Evolutionary conservation across 2,888 invertebrate genomes (phyloP), one percentile per base, ranked within the genome.

Genomic region (Hermodice carunculata): DNA sequence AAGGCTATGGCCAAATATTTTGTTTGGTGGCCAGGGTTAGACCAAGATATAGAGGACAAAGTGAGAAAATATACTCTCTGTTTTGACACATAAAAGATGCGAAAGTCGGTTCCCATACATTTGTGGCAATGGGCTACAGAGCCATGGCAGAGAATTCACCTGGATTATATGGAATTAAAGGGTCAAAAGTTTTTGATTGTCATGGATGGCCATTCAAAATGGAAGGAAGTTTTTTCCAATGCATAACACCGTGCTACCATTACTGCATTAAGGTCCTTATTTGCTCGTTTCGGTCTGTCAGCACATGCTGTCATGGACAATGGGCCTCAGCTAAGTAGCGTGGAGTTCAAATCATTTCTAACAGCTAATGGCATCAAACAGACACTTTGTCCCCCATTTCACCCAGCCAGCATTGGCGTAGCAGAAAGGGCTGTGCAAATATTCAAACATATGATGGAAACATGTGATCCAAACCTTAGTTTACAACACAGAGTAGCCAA

Each of bases 121-220:
- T 29, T 29, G 8, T 51, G 51, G 51, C 14, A 19, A 51, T 51
- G 24, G 24, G 28, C 51, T 51, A 22, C 26, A 8, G 28, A 28
- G 22, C 51, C 51, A 29, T 51, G 51, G 51, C 26, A 51, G 51
- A 17, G 51, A 17, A 8, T 51, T 8, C 51, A 51, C 29, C 8
- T 28, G 19, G 22, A 51, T 19, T 51, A n/a, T 29, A 29, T 29
- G 5, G 51, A 22, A 8, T 5, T 6, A 28, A 26, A n/a, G 24
- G 29, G 29, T 28, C 6, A 6, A 14, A 51, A n/a, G 24, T 51
- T 51, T 28, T 29, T 51, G 51, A 28, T 51, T 14, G 11, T 51
- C 11, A 22, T 51, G 14, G 51, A 51, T 29, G 24, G 28, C 6
- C 51, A 51, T 28, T 51, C 51, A 11, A 51, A 51, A 51, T 51